phyloP scores from a whole-genome alignment of 2,113 vertebrate genomes.

The Scomber japonicus region DNA sequence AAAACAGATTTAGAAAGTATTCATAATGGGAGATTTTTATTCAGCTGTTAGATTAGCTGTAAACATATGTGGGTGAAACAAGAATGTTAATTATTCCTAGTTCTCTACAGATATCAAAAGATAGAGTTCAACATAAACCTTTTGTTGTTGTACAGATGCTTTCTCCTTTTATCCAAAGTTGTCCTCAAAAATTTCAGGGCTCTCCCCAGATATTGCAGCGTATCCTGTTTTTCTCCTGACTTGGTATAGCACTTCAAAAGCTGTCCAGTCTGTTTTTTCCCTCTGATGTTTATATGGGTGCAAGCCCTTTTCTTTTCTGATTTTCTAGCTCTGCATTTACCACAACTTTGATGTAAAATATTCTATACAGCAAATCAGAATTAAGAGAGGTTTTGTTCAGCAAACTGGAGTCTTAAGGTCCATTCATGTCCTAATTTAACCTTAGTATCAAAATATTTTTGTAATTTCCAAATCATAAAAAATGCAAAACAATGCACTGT shows the following conservation, averaged over 20 bases:
- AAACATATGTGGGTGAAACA: constrained; percentile 6
- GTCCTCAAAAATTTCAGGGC: constrained; percentile 7
- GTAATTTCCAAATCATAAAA: background rate
- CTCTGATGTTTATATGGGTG: constrained; percentile 26
- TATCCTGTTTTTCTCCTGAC: constrained; percentile 29
- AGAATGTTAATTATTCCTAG: background rate
- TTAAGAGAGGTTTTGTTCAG: background rate
- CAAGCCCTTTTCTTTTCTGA: background rate
- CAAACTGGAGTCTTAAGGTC: background rate
- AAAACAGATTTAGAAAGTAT: constrained; percentile 24
- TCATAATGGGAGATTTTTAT: constrained; percentile 3
- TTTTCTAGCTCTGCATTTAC: constrained; percentile 1
- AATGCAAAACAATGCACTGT: background rate
- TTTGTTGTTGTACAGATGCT: background rate
- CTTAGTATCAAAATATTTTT: background rate
- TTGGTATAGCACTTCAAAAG: constrained; percentile 47
- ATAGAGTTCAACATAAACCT: background rate
- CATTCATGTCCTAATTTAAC: background rate
- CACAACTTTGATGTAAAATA: constrained; percentile 29
- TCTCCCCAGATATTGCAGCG: background rate
- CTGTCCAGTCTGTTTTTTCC: background rate
- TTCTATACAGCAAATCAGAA: constrained; percentile 10
- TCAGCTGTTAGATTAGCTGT: background rate
- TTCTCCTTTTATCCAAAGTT: background rate
- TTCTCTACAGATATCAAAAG: background rate